These are phyloP conservation scores for Heliothis peltigera DNA, from an alignment of 2,888 invertebrate species.

Conservation along the genomic window DNA sequence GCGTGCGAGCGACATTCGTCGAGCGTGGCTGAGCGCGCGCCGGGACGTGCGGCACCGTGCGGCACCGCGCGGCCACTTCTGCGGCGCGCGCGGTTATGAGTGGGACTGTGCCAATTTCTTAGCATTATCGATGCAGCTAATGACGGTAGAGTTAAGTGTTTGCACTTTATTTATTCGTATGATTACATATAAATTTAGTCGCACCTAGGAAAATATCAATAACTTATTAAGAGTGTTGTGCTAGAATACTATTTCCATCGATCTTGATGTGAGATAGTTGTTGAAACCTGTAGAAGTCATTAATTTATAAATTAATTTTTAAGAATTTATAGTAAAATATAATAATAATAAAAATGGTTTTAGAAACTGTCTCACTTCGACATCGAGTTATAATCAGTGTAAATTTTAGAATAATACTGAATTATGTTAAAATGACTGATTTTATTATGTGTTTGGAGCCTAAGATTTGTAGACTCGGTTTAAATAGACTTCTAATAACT, in stretches of 20 bases:
- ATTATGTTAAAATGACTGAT: slow-evolving; percentile 90
- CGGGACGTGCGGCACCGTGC: slow-evolving; percentile 32
- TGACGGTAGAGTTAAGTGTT: slow-evolving; percentile 90
- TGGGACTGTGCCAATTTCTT: slow-evolving; percentile 89
- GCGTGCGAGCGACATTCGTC: slow-evolving; percentile 54
- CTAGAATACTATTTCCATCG: slow-evolving; percentile 86
- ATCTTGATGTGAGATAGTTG: slow-evolving; percentile 86
- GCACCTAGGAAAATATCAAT: slow-evolving; percentile 90
- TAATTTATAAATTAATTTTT: slow-evolving; percentile 88
- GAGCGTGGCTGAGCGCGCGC: slow-evolving; percentile 56
- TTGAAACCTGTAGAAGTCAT: slow-evolving; percentile 86
- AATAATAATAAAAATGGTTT: slow-evolving; percentile 80
- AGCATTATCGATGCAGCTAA: slow-evolving; percentile 86
- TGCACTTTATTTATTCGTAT: slow-evolving; percentile 91
- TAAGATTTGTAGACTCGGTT: slow-evolving; percentile 89
- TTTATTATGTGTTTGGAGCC: slow-evolving; percentile 89
- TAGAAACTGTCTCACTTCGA: slow-evolving; percentile 85
- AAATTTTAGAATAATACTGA: slow-evolving; percentile 88
- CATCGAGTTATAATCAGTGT: slow-evolving; percentile 87
- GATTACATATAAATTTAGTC: slow-evolving; percentile 89
- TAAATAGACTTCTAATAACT: slow-evolving; percentile 83
- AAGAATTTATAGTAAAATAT: slow-evolving; percentile 88
- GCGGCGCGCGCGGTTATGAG: slow-evolving; percentile 74
- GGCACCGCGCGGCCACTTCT: slow-evolving; percentile 8
- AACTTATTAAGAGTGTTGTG: slow-evolving; percentile 90